These are phyloP conservation scores for Thymelicus acteon DNA, from an alignment of 2,888 invertebrate species.

Conservation along the genomic window DNA sequence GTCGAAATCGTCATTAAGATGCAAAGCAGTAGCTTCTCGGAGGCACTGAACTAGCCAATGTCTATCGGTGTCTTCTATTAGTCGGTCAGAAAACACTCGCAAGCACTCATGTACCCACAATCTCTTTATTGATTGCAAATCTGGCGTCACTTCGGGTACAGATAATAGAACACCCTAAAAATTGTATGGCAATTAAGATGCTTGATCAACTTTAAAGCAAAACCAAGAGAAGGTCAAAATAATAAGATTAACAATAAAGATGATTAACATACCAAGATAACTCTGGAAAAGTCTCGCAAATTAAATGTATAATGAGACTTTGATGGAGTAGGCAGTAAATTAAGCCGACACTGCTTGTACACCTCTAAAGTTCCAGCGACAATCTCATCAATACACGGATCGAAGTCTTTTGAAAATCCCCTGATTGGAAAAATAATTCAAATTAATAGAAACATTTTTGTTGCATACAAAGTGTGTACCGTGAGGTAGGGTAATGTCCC, in stretches of 20 bases:
- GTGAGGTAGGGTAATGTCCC: background rate
- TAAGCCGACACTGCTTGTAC: constrained; percentile 92
- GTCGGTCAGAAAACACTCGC: constrained; percentile 96
- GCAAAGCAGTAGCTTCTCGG: constrained; percentile 83
- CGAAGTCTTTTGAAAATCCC: constrained; percentile 97
- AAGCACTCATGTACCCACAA: constrained; percentile 97
- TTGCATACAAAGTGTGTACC: background rate
- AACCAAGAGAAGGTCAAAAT: background rate
- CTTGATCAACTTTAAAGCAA: background rate
- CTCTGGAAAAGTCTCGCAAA: constrained; percentile 96
- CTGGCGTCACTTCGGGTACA: constrained; percentile 96
- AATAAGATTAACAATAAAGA: background rate
- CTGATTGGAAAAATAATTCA: constrained; percentile 68
- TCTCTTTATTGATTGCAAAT: constrained; percentile 93
- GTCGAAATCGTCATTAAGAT: constrained; percentile 88
- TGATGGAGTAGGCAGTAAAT: constrained; percentile 95
- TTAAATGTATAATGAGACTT: constrained; percentile 98
- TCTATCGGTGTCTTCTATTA: constrained; percentile 93
- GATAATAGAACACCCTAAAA: constrained; percentile 94
- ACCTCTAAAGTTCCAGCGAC: constrained; percentile 94
- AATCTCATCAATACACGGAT: constrained; percentile 95
- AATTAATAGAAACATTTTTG: background rate
- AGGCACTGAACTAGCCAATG: constrained; percentile 91
- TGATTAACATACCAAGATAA: constrained; percentile 87
- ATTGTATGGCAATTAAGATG: constrained; percentile 10